Conservation (phyloP, 2,113 vertebrate genomes). For the Anolis carolinensis region DNA sequence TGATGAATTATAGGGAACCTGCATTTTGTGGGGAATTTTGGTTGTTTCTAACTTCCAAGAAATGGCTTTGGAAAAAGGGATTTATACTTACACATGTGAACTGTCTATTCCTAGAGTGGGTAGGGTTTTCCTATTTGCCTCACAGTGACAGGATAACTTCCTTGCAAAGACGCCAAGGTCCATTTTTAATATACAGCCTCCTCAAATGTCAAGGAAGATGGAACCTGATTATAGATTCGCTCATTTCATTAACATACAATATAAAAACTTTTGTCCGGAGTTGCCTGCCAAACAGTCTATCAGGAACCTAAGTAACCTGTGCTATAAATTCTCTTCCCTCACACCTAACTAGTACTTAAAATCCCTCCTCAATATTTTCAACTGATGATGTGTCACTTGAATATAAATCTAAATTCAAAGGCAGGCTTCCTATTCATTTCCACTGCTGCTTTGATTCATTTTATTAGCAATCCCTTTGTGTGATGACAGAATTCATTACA, state of each 20-base stretch:
- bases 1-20: too few relatives aligned
- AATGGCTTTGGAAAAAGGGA: not conserved
- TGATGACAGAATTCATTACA: conserved; percentile 77
- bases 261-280: not conserved
- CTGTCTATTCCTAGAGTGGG: not conserved
- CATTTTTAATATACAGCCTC: not conserved
- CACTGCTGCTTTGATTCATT: conserved; percentile 77
- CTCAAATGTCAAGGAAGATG: not conserved
- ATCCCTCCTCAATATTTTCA: conserved; percentile 8
- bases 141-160: not conserved
- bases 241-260: not conserved
- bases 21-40: too few relatives aligned
- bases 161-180: not conserved
- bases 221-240: not conserved
- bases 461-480: conserved; percentile 78
- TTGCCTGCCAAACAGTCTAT: not conserved
- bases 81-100: not conserved
- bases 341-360: conserved; percentile 1
- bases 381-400: conserved; percentile 39
- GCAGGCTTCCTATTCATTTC: conserved; percentile 67
- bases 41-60: not conserved
- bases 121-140: not conserved
- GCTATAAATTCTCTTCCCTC: conserved; percentile 28
- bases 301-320: not conserved
- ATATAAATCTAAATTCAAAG: conserved; percentile 73